These are phyloP conservation scores for Drosophila phalerata DNA, from an alignment of 2,888 invertebrate species.

Conservation along the genomic window DNA sequence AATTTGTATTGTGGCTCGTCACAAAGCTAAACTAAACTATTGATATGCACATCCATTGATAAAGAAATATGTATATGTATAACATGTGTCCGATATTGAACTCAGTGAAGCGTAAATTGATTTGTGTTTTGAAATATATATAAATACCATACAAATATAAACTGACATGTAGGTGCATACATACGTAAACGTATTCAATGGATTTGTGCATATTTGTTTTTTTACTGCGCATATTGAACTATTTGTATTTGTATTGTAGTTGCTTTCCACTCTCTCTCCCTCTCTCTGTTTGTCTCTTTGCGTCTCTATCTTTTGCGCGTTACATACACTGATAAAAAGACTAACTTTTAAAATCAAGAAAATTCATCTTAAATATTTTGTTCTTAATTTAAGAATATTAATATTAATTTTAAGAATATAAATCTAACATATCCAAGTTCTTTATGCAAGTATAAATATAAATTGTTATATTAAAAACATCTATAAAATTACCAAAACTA, in stretches of 20 bases:
- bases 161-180: neutral
- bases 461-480: too few relatives aligned
- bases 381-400: too few relatives aligned
- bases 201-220: conserved; percentile 21
- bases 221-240: conserved; percentile 7
- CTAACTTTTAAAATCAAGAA: too few relatives aligned
- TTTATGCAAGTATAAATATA: too few relatives aligned
- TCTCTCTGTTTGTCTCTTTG: neutral
- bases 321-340: too few relatives aligned
- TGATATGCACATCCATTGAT: conserved; percentile 9
- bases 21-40: conserved; percentile 3
- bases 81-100: conserved; percentile 27
- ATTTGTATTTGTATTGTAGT: conserved; percentile 6
- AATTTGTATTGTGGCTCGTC: neutral
- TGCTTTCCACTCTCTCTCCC: neutral
- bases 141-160: neutral
- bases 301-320: neutral
- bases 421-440: too few relatives aligned
- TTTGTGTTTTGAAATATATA: conserved; percentile 24
- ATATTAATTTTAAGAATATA: too few relatives aligned
- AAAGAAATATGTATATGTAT: neutral
- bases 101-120: conserved; percentile 33
- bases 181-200: conserved; percentile 12
- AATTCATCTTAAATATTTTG: too few relatives aligned
- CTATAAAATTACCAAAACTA: too few relatives aligned